Evolutionary conservation across 2,888 invertebrate species (phyloP).

Genomic region (Axea sp.): DNA sequence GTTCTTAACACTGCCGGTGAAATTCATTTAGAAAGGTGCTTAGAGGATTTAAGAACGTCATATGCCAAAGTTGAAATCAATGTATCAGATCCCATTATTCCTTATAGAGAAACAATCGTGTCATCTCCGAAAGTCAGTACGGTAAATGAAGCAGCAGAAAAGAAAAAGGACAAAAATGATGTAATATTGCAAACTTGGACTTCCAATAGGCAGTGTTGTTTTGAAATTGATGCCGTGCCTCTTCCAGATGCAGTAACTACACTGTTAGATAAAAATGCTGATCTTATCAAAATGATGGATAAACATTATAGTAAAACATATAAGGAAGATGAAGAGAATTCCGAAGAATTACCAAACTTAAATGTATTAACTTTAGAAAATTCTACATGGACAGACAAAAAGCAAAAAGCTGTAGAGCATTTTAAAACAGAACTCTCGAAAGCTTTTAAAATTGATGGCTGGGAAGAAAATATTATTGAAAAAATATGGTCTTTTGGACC

Average conservation of each 20-base stretch:
- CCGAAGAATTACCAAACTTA: constrained; percentile 53
- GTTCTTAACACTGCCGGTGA: constrained; percentile 97
- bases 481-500: constrained; percentile 97
- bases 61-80: constrained; percentile 93
- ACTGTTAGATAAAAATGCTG: constrained; percentile 86
- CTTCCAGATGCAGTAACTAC: constrained; percentile 86
- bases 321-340: constrained; percentile 51
- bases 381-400: constrained; percentile 67
- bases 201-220: constrained; percentile 85
- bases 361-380: constrained; percentile 65
- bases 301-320: constrained; percentile 76
- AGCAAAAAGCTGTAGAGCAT: constrained; percentile 74
- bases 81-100: constrained; percentile 97
- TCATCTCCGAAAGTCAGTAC: constrained; percentile 89
- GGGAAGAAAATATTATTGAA: constrained; percentile 81
- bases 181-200: constrained; percentile 80
- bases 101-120: constrained; percentile 96
- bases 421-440: constrained; percentile 82
- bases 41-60: constrained; percentile 91
- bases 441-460: constrained; percentile 82
- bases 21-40: constrained; percentile 96
- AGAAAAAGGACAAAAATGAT: constrained; percentile 81
- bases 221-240: constrained; percentile 88
- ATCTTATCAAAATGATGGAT: constrained; percentile 85
- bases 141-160: constrained; percentile 91